Evolutionary conservation across 2,113 vertebrate species (phyloP).

Genomic region (Geococcyx californianus): DNA sequence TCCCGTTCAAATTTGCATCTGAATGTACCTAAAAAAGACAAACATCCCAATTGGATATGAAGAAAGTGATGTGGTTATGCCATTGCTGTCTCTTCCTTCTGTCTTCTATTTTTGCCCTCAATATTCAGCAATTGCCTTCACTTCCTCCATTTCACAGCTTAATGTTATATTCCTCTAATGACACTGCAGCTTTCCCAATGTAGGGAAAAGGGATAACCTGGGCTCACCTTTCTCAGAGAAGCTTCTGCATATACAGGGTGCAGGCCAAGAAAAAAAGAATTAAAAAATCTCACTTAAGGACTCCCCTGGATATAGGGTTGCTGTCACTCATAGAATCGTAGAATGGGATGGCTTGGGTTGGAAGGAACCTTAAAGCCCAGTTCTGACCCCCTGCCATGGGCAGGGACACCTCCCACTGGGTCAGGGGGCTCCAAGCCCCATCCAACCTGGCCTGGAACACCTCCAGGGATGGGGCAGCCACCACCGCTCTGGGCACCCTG

Average conservation of each 20-base stretch:
- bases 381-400: too few species aligned
- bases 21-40: background rate
- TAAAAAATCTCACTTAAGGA: background rate
- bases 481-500: too few species aligned
- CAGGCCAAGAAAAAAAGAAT: background rate
- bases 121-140: background rate
- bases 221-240: background rate
- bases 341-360: too few species aligned
- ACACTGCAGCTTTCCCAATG: background rate
- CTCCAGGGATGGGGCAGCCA: too few species aligned
- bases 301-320: background rate
- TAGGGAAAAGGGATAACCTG: background rate
- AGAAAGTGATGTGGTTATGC: background rate
- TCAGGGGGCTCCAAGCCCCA: too few species aligned
- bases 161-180: background rate
- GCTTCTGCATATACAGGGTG: background rate
- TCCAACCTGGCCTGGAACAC: too few species aligned
- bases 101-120: background rate
- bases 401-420: too few species aligned
- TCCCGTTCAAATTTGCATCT: background rate
- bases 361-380: too few species aligned
- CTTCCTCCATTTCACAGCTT: background rate
- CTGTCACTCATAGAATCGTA: background rate
- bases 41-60: rapidly evolving
- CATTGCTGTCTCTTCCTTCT: background rate